phyloP scores from a whole-genome alignment of 2,113 vertebrate species.

The Equus przewalskii region DNA sequence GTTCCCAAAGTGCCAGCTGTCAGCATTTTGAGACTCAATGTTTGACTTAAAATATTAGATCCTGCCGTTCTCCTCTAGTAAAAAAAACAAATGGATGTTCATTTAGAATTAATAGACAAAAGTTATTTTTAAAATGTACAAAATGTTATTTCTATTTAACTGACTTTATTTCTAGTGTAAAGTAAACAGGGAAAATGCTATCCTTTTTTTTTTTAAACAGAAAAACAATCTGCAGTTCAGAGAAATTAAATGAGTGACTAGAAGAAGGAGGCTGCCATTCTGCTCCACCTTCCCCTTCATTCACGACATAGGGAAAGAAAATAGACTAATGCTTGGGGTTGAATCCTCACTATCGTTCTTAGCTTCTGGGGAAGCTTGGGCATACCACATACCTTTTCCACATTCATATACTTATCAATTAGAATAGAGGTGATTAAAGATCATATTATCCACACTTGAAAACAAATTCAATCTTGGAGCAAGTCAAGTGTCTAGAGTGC shows the following conservation, averaged over 20 bases:
- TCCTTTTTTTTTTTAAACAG: background rate
- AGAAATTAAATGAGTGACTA: background rate
- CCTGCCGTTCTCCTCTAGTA: background rate
- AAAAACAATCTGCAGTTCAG: background rate
- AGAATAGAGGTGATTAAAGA: background rate
- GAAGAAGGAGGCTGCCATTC: background rate
- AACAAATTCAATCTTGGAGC: background rate
- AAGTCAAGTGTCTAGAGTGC: background rate
- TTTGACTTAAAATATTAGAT: slow-evolving; percentile 67
- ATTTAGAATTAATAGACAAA: slow-evolving; percentile 37
- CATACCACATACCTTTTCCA: background rate
- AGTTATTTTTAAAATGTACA: background rate
- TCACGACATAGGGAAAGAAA: background rate
- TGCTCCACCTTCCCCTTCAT: background rate
- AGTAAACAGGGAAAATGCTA: background rate
- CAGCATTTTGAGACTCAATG: slow-evolving; percentile 58
- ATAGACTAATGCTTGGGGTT: background rate
- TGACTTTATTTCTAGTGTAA: slow-evolving; percentile 39
- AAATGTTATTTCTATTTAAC: background rate
- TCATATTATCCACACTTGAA: background rate
- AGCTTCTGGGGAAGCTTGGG: background rate
- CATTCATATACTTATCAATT: background rate
- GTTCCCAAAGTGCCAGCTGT: slow-evolving; percentile 73
- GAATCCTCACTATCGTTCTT: background rate
- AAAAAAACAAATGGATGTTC: background rate